Evolutionary conservation across 2,888 invertebrate genomes (phyloP), one percentile per base, ranked within the genome.

Genomic region (Orthosia cruda): DNA sequence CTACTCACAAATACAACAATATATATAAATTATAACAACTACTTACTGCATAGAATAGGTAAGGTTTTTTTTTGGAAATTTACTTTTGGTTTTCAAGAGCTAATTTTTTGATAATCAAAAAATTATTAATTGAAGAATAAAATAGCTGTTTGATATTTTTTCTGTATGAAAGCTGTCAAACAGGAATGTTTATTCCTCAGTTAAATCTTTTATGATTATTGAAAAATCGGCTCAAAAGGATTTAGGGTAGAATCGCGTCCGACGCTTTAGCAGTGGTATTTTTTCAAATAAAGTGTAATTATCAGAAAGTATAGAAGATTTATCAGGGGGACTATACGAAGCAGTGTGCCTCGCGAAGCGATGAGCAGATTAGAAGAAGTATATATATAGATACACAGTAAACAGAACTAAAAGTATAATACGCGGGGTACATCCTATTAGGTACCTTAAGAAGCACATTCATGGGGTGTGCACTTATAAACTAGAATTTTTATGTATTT

Each of bases 391-490:
- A 93, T 92, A 94, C 91, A 95, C 91, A 93, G 89, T 93, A 90
- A 88, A 92, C 92, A 91, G 87, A 94, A 93, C 89, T 90, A 92
- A 92, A 91, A 92, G 83, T 92, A 92, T 68, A 81, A 88, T 75
- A 94, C 94, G 95, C 93, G 92, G 95, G 96, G 94, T 92, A 89
- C 91, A 87, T 93, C 95, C 92, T 95, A 95, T 86, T 73, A 81
- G 87, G 88, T 88, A 93, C 92, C 93, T 93, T 95, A 96, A 96
- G 88, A 96, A 96, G 96, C 96, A 96, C 96, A 95, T 95, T 95
- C 95, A 96, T 96, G 96, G 95, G 93, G 92, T 95, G 96, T 96
- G 96, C 96, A 94, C 96, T 96, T 96, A 96, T 79, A 90, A 87
- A 93, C 94, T 94, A 92, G 85, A 85, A 72, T 82, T 83, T 89